phyloP scores from a whole-genome alignment of 2,888 invertebrate genomes.

The Ypsolopha scabrella region DNA sequence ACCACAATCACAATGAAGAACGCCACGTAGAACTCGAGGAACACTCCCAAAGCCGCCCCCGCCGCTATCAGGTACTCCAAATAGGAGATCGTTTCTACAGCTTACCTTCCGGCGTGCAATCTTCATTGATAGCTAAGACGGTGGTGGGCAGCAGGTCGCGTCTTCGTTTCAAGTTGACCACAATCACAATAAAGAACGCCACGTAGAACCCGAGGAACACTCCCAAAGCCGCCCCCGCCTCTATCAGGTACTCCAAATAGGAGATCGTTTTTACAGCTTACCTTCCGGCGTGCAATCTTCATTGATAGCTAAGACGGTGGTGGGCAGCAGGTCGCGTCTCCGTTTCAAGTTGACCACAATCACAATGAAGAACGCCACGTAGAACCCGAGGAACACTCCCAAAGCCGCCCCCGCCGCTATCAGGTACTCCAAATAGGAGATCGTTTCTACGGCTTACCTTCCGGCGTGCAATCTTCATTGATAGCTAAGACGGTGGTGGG shows the following conservation, averaged over 20 bases:
- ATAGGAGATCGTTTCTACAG: too few relatives aligned
- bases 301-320: too few relatives aligned
- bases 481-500: too few relatives aligned
- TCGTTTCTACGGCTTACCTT: slow-evolving; percentile 55
- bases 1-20: slow-evolving; percentile 28
- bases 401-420: slow-evolving; percentile 44
- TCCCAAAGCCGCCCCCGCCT: slow-evolving; percentile 36
- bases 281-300: too few relatives aligned
- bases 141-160: too few relatives aligned
- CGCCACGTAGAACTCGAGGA: slow-evolving; percentile 44
- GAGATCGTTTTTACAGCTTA: slow-evolving; percentile 46
- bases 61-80: slow-evolving; percentile 53
- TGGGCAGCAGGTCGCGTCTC: too few relatives aligned
- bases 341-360: slow-evolving; percentile 9
- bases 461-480: too few relatives aligned
- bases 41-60: slow-evolving; percentile 39
- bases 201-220: slow-evolving; percentile 53
- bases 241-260: slow-evolving; percentile 52
- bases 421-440: slow-evolving; percentile 55
- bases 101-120: too few relatives aligned
- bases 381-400: slow-evolving; percentile 47
- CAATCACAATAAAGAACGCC: slow-evolving; percentile 28
- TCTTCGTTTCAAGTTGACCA: too few relatives aligned
- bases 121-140: too few relatives aligned
- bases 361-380: slow-evolving; percentile 36